Conservation (phyloP, 2,113 vertebrate species). For the Elanoides forficatus region DNA sequence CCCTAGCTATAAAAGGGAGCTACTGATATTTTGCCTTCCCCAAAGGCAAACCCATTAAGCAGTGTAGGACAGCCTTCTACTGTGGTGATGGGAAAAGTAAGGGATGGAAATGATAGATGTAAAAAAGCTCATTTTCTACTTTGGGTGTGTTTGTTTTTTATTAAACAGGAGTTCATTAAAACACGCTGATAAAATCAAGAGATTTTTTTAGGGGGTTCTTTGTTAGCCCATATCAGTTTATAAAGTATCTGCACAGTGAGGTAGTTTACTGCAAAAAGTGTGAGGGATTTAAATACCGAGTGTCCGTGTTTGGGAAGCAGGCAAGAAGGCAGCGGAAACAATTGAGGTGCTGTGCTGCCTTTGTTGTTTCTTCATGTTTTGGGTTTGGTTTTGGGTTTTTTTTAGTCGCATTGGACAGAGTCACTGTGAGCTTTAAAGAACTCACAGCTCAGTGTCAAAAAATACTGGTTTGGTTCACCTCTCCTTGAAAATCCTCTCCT, state of each 20-base stretch:
- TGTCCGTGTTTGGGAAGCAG: neutral
- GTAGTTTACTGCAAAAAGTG: neutral
- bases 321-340: neutral
- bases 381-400: neutral
- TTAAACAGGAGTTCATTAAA: slow-evolving; percentile 17
- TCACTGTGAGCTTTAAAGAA: neutral
- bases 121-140: neutral
- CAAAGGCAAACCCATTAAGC: neutral
- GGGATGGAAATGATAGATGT: neutral
- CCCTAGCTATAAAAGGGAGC: neutral
- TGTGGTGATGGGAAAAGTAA: neutral
- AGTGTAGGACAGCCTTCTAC: neutral
- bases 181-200: neutral
- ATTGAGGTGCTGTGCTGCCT: neutral
- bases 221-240: neutral
- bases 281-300: neutral
- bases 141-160: neutral
- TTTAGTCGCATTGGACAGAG: neutral
- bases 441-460: neutral
- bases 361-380: neutral
- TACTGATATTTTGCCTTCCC: neutral
- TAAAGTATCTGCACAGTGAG: neutral
- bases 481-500: neutral
- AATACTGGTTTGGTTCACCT: neutral
- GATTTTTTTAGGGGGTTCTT: neutral